A percentile compares a stretch with the other conserved stretches of the same genome.
Evolutionary conservation across 2,113 vertebrate genomes (phyloP).

Genomic region (Struthidea cinerea): DNA sequence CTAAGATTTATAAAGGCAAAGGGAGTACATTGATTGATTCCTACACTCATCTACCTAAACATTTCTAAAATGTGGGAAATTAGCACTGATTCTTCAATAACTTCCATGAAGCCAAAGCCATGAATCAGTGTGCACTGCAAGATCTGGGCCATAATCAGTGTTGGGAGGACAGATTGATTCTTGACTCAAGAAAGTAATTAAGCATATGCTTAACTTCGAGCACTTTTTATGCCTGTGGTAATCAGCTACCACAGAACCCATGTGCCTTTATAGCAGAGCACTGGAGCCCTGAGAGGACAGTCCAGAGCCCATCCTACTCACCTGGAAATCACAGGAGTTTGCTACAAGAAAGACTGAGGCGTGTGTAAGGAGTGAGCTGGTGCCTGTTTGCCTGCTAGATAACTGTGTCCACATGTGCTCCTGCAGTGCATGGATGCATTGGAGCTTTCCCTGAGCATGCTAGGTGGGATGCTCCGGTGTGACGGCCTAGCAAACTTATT

Average conservation of each 20-base stretch:
- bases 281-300: background rate
- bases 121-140: background rate
- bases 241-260: background rate
- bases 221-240: background rate
- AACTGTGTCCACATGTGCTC: accelerated
- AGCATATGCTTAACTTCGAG: background rate
- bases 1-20: constrained; percentile 10
- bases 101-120: background rate
- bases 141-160: background rate
- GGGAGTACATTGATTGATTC: background rate
- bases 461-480: background rate
- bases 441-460: background rate
- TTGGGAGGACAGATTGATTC: background rate
- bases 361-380: background rate
- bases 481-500: background rate
- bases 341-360: background rate
- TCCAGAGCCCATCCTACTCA: background rate
- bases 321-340: background rate
- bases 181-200: background rate
- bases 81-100: background rate
- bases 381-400: background rate
- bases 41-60: constrained; percentile 1
- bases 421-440: accelerated
- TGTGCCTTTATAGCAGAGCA: background rate
- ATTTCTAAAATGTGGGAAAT: constrained; percentile 22